These are phyloP conservation scores for Thrips palmi DNA, from an alignment of 1,140 invertebrate species.

Conservation along the genomic window DNA sequence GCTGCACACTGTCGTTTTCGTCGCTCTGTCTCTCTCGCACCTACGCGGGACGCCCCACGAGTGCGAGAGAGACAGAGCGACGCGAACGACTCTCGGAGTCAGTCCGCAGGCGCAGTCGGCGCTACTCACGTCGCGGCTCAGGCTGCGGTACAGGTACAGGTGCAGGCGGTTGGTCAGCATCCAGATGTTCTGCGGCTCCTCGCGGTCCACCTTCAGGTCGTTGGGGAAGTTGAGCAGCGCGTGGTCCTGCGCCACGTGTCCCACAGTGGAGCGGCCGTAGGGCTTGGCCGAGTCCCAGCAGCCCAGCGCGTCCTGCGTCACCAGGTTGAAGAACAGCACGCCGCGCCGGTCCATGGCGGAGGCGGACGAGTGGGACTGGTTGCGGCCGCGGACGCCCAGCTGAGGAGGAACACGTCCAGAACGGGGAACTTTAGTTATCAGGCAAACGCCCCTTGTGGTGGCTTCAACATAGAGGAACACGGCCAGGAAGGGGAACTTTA, in stretches of 20 bases:
- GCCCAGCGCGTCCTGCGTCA: slow-evolving; percentile 47
- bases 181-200: slow-evolving; percentile 46
- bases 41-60: too few relatives aligned
- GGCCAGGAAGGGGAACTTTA: background rate
- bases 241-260: slow-evolving; percentile 29
- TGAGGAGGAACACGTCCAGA: background rate
- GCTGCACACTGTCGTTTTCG: too few relatives aligned
- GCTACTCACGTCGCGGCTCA: slow-evolving; percentile 40
- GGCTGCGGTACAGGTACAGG: slow-evolving; percentile 44
- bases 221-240: slow-evolving; percentile 55
- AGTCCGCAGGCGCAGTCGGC: too few relatives aligned
- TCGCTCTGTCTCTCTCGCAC: too few relatives aligned
- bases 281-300: slow-evolving; percentile 62
- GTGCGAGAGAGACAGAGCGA: too few relatives aligned
- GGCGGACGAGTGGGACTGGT: slow-evolving; percentile 45
- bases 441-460: background rate
- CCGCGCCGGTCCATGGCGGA: slow-evolving; percentile 47
- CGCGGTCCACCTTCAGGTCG: slow-evolving; percentile 53
- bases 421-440: background rate
- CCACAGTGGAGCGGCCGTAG: slow-evolving; percentile 21
- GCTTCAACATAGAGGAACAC: background rate
- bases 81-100: too few relatives aligned
- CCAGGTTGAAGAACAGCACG: slow-evolving; percentile 59
- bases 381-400: slow-evolving; percentile 30
- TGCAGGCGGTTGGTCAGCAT: slow-evolving; percentile 52